These are phyloP conservation scores for Anser brachyrhynchus DNA, from an alignment of 2,113 vertebrate genomes.

Conservation along the genomic window DNA sequence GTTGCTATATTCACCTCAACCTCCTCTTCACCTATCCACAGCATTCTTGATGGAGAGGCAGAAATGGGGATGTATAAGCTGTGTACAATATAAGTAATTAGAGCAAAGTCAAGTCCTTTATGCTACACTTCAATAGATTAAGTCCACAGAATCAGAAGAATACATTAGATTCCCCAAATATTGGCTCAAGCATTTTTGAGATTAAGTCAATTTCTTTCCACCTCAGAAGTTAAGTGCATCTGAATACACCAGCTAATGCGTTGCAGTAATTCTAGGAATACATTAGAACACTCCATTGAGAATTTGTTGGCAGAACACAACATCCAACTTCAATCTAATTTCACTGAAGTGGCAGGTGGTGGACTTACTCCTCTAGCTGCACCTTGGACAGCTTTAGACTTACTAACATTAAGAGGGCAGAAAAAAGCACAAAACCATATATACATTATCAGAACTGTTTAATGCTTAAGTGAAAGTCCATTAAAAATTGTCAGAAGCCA, in stretches of 20 bases:
- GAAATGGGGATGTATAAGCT: not conserved
- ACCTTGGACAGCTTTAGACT: not conserved
- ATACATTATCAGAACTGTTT: not conserved
- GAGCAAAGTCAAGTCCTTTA: not conserved
- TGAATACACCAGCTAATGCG: slow-evolving; percentile 9
- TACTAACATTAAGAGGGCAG: not conserved
- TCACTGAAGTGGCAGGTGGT: not conserved
- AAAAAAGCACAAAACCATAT: not conserved
- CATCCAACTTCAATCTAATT: not conserved
- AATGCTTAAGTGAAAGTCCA: not conserved
- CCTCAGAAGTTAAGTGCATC: not conserved
- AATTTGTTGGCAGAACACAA: slow-evolving; percentile 4
- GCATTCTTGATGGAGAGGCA: not conserved
- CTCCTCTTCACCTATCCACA: not conserved
- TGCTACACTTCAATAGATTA: not conserved
- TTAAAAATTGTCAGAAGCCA: not conserved
- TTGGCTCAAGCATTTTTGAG: not conserved
- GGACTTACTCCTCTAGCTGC: not conserved
- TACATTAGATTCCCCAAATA: not conserved
- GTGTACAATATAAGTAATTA: not conserved
- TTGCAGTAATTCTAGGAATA: not conserved
- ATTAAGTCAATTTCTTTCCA: not conserved
- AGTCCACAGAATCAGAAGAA: not conserved
- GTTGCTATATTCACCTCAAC: not conserved
- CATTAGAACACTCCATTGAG: slow-evolving; percentile 1